Percentiles rank a stretch among this genome's conserved stretches.
These are phyloP conservation scores for Tridacna crocea DNA, from an alignment of 2,888 invertebrate species.

Conservation along the genomic window DNA sequence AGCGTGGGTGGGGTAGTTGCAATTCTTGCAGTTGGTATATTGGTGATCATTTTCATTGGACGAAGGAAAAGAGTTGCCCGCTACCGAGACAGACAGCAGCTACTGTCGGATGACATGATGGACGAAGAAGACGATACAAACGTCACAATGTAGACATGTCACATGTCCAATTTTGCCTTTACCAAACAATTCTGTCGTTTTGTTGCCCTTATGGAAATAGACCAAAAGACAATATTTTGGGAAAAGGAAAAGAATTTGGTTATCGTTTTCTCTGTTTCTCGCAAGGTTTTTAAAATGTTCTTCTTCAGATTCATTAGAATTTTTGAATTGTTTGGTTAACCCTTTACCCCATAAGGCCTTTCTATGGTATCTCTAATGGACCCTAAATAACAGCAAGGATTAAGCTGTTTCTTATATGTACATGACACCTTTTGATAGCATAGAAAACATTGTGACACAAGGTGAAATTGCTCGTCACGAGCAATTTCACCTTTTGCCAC, in stretches of 20 bases:
- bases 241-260: background rate
- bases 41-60: conserved; percentile 44
- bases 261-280: background rate
- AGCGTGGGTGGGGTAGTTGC: conserved; percentile 42
- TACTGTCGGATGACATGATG: conserved; percentile 43
- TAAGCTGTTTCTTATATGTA: too few species aligned
- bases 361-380: too few species aligned
- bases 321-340: too few species aligned
- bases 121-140: conserved; percentile 40
- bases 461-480: too few species aligned
- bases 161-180: background rate
- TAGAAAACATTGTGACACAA: too few species aligned
- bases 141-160: conserved; percentile 16
- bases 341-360: too few species aligned
- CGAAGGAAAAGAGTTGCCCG: conserved; percentile 37
- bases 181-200: background rate
- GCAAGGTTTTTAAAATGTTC: too few species aligned
- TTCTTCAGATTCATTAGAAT: too few species aligned
- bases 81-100: conserved; percentile 45
- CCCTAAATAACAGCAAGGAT: too few species aligned
- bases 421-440: too few species aligned
- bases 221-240: background rate
- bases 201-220: background rate
- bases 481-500: too few species aligned
- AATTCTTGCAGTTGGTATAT: conserved; percentile 41